Evolutionary conservation across 2,888 invertebrate species (phyloP).

Genomic region (Operophtera brumata): DNA sequence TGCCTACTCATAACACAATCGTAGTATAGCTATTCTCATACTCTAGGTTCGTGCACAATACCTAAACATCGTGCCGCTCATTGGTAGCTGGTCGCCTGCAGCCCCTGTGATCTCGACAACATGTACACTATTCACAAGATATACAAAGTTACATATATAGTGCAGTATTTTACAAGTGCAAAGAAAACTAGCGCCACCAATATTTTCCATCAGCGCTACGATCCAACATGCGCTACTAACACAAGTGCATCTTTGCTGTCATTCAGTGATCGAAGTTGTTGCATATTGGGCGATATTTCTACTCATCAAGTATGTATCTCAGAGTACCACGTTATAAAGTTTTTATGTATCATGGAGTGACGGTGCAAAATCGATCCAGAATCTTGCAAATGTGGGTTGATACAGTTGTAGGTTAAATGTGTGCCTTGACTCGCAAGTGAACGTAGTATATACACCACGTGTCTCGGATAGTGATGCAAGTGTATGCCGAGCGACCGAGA

Average conservation of each 20-base stretch:
- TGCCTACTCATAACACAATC: conserved; percentile 48
- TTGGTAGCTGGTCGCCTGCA: conserved; percentile 76
- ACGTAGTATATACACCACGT: conserved; percentile 62
- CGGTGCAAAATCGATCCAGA: conserved; percentile 84
- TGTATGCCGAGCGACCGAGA: conserved; percentile 46
- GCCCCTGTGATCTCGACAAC: conserved; percentile 65
- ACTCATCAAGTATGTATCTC: conserved; percentile 26
- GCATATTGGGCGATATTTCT: conserved; percentile 62
- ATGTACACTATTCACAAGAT: conserved; percentile 49
- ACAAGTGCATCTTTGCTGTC: conserved; percentile 37
- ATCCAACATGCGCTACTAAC: conserved; percentile 38
- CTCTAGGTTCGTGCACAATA: conserved; percentile 62
- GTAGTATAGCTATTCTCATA: conserved; percentile 42
- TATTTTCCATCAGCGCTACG: conserved; percentile 57
- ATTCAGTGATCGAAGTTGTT: conserved; percentile 65
- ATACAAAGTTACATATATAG: conserved; percentile 45
- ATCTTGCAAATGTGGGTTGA: conserved; percentile 62
- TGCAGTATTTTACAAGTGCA: conserved; percentile 75
- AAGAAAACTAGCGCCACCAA: conserved; percentile 62
- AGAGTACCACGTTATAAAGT: conserved; percentile 43
- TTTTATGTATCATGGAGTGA: conserved; percentile 73
- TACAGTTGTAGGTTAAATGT: conserved; percentile 56
- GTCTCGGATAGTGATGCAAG: conserved; percentile 53
- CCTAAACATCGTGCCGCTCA: conserved; percentile 62
- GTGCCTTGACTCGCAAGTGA: conserved; percentile 63